A percentile compares a stretch with the other conserved stretches of the same genome.
These are phyloP conservation scores for Pyrochroa serraticornis DNA, from an alignment of 2,888 invertebrate genomes.

Conservation along the genomic window DNA sequence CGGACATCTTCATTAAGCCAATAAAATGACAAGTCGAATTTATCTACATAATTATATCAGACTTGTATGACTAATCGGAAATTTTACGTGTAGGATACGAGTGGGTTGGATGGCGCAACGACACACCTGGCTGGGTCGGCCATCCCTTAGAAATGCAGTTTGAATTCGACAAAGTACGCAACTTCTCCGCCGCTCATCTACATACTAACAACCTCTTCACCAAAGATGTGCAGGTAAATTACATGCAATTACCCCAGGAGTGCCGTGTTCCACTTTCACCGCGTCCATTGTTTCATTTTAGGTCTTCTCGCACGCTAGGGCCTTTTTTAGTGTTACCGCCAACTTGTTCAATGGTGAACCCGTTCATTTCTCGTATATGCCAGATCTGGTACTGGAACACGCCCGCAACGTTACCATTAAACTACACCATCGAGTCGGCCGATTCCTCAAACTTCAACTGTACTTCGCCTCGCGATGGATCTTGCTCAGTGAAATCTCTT, in stretches of 20 bases:
- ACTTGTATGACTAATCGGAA: conserved; percentile 8
- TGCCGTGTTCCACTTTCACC: conserved; percentile 3
- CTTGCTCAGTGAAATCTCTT: conserved; percentile 84
- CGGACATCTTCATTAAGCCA: not conserved
- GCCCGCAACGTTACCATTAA: conserved; percentile 83
- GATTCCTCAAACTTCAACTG: conserved; percentile 75
- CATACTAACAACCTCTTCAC: conserved; percentile 79
- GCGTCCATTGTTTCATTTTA: conserved; percentile 51
- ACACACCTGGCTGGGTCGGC: conserved; percentile 66
- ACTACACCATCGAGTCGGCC: conserved; percentile 76
- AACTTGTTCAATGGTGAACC: conserved; percentile 74
- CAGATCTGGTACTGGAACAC: conserved; percentile 75
- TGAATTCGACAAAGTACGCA: conserved; percentile 77
- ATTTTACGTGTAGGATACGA: conserved; percentile 67
- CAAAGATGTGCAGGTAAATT: conserved; percentile 74
- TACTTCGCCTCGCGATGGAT: conserved; percentile 85
- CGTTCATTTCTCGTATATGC: conserved; percentile 77
- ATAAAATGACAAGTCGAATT: not conserved
- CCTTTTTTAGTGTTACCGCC: conserved; percentile 77
- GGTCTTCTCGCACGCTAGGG: conserved; percentile 79
- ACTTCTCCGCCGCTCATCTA: conserved; percentile 76
- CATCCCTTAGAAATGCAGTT: conserved; percentile 76
- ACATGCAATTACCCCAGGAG: conserved; percentile 6
- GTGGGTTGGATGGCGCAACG: conserved; percentile 85
- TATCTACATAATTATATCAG: not conserved